Conservation (phyloP, 2,113 vertebrate species). For the Equus quagga region DNA sequence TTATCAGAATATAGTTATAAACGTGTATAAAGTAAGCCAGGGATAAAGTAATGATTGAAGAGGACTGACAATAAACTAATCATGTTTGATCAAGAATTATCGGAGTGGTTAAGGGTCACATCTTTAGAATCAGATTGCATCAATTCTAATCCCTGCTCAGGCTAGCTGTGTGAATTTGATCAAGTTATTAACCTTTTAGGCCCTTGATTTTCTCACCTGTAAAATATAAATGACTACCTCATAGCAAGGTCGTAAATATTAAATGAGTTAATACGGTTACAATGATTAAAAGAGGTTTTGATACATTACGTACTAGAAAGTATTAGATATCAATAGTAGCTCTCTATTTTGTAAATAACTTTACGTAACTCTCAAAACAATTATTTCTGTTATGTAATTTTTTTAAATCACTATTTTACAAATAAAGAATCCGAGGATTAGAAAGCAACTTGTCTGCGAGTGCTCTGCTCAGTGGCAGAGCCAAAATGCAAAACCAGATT, state of each 20-base stretch:
- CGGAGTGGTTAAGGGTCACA: not conserved
- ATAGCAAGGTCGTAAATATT: not conserved
- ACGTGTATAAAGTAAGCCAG: not conserved
- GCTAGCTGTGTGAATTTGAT: not conserved
- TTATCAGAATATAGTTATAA: not conserved
- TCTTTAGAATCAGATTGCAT: not conserved
- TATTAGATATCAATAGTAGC: not conserved
- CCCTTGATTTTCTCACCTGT: constrained; percentile 16
- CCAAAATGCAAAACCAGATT: not conserved
- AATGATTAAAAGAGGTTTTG: not conserved
- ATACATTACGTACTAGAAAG: not conserved
- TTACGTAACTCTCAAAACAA: not conserved
- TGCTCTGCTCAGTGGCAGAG: not conserved
- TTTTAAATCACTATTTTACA: not conserved
- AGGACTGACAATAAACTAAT: not conserved
- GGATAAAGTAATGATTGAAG: not conserved
- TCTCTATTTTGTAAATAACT: not conserved
- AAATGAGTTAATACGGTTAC: not conserved
- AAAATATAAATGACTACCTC: not conserved
- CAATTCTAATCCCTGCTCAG: constrained; percentile 12
- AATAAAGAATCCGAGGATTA: not conserved
- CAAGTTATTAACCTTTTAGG: constrained; percentile 16
- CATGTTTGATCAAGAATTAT: constrained; percentile 15
- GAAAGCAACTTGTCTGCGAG: not conserved
- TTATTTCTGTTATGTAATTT: not conserved